Evolutionary conservation across 2,113 vertebrate species (phyloP).

Genomic region (Lipophrys pholis): DNA sequence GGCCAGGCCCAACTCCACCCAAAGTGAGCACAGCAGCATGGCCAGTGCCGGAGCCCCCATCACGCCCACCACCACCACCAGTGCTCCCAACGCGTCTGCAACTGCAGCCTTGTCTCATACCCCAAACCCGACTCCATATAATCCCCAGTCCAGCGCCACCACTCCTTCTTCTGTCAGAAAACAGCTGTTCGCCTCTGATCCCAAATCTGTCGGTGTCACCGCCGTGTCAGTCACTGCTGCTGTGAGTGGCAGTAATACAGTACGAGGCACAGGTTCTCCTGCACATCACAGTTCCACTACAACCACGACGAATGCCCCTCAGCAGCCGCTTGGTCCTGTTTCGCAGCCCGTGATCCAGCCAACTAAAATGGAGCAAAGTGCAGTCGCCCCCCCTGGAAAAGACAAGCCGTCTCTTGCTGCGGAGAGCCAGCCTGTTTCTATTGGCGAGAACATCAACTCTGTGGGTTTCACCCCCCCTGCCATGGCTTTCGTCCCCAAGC

Average conservation of each 20-base stretch:
- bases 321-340: slow-evolving; percentile 80
- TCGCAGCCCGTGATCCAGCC: slow-evolving; percentile 68
- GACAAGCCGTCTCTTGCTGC: slow-evolving; percentile 81
- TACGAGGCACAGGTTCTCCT: slow-evolving; percentile 71
- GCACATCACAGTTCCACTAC: slow-evolving; percentile 75
- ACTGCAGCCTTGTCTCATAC: slow-evolving; percentile 82
- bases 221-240: slow-evolving; percentile 76
- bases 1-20: slow-evolving; percentile 59
- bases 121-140: slow-evolving; percentile 81
- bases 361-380: slow-evolving; percentile 86
- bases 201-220: slow-evolving; percentile 82
- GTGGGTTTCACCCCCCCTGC: slow-evolving; percentile 77
- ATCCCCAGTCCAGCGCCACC: slow-evolving; percentile 84
- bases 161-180: slow-evolving; percentile 94
- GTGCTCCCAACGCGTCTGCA: slow-evolving; percentile 73
- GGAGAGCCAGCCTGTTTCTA: slow-evolving; percentile 64
- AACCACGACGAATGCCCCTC: slow-evolving; percentile 79
- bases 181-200: slow-evolving; percentile 91
- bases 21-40: slow-evolving; percentile 66
- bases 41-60: slow-evolving; percentile 52
- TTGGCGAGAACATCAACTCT: slow-evolving; percentile 69
- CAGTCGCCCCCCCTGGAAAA: slow-evolving; percentile 82
- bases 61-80: slow-evolving; percentile 49
- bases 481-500: slow-evolving; percentile 79
- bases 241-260: slow-evolving; percentile 76